Percentiles rank a stretch among this genome's conserved stretches.
phyloP scores from a whole-genome alignment of 1,140 invertebrate species.

The Drosophila ficusphila region DNA sequence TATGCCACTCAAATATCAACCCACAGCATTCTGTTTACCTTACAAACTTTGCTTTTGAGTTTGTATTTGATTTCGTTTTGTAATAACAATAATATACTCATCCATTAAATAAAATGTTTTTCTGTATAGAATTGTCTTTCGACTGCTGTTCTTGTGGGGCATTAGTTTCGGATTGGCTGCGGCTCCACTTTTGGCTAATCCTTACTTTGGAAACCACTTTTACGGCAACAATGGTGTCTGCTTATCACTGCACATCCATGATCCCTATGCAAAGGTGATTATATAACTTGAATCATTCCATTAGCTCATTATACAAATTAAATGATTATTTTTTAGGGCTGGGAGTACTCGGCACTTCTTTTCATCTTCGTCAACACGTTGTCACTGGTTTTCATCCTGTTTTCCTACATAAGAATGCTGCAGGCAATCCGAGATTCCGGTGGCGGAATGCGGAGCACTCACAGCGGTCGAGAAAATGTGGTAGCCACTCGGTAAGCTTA shows the following conservation, averaged over 20 bases:
- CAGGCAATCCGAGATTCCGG: conserved; percentile 86
- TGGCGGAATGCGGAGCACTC: conserved; percentile 86
- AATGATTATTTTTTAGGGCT: conserved; percentile 83
- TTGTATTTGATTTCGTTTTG: neutral
- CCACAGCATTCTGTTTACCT: neutral
- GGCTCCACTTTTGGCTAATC: conserved; percentile 84
- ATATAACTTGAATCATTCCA: neutral
- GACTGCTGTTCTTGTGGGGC: conserved; percentile 86
- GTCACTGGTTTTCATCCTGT: conserved; percentile 87
- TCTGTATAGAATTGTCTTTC: conserved; percentile 75
- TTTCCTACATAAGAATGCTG: conserved; percentile 86
- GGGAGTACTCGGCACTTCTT: conserved; percentile 87
- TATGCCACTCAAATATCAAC: neutral
- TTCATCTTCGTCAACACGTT: conserved; percentile 86
- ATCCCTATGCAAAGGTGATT: conserved; percentile 86
- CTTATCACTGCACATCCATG: conserved; percentile 87
- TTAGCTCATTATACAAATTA: neutral
- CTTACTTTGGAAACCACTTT: conserved; percentile 86
- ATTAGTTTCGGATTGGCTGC: conserved; percentile 84
- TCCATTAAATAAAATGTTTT: conserved; percentile 4
- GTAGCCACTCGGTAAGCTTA: conserved; percentile 71
- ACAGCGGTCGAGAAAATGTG: conserved; percentile 85
- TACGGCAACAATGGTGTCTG: conserved; percentile 88
- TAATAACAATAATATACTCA: neutral
- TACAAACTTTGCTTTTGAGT: neutral